Conservation (phyloP, 2,797 vertebrate species). For the Petrocephalus sullivani region DNA sequence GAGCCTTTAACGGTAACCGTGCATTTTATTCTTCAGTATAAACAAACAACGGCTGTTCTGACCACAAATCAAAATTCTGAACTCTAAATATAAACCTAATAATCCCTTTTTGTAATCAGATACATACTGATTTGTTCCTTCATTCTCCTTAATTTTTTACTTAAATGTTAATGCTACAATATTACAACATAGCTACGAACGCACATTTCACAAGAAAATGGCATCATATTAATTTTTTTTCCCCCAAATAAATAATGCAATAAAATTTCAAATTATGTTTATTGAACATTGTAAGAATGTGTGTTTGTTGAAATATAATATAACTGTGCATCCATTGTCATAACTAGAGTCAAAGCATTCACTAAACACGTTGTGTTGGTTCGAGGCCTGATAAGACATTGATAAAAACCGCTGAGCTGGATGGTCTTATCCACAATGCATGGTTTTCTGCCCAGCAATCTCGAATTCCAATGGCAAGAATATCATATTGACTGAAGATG, state of each 20-base stretch:
- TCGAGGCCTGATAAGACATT: background rate
- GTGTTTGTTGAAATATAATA: no score
- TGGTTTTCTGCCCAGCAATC: background rate
- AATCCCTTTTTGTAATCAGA: background rate
- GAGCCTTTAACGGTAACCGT: background rate
- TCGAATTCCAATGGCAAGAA: background rate
- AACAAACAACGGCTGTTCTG: background rate
- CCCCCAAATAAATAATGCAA: no score
- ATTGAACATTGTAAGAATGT: no score
- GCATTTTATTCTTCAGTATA: background rate
- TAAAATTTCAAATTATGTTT: no score
- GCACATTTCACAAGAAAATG: no score
- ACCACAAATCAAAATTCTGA: background rate
- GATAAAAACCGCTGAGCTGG: background rate
- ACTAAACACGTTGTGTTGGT: background rate
- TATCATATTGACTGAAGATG: no score
- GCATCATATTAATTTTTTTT: no score
- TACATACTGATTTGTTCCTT: background rate
- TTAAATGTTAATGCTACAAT: no score
- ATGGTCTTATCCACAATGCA: background rate
- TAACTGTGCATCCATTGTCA: no score
- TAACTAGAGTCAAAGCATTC: no score
- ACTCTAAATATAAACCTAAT: slow-evolving; percentile 8
- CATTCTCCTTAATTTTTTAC: no score
- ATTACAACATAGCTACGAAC: no score